Base-by-base conservation (phyloP, 1,140 invertebrate genomes). In the Charaxes varanes region DNA sequence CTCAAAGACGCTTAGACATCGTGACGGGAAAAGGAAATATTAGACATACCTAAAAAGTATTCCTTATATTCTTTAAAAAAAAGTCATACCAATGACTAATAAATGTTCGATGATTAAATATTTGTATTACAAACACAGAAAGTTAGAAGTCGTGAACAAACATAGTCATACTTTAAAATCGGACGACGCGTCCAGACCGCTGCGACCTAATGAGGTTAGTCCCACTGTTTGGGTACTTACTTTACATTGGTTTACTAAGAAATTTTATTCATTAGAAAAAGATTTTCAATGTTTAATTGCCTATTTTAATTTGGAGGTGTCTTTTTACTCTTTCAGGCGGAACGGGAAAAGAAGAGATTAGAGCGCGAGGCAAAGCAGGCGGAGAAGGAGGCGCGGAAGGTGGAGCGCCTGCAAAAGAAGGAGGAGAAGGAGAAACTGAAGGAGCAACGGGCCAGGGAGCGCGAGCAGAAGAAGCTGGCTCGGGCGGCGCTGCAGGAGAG, bases 361-460 rank as follows among this genome's bases (percentile, higher is more conserved):
- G 84, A 85, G 34, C 68, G 69, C 8, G 80, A 85, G 62, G 81
- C 78, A 7, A 84, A 83, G 41, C 57, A 68, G 44, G 85, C 87
- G n/a, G 87, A 87, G 13, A 88, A 87, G 27, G 88, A 88, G 49
- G 88, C 88, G 18, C 85, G 86, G 24, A 86, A 86, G 38, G 70
- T 86, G 17, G 88, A 89, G 18, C 72, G 87, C 0, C 65, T 89
- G 26, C 87, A 88, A 7, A 89, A 90, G 46, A 89, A 89, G 43
- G 64, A 88, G 33, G 88, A 89, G 42, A 89, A 89, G 33, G 86
- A 87, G 4, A 85, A 87, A 22, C 51, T 85, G n/a, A 89, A 90
- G 49, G 84, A 85, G 33, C 62, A 63, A 40, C 84, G 74, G 22
- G 82, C 82, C 6, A 85, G 83, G 36, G 82, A 85, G 24, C 40